Conservation (phyloP, 2,113 vertebrate genomes). For the Phrynosoma platyrhinos region DNA sequence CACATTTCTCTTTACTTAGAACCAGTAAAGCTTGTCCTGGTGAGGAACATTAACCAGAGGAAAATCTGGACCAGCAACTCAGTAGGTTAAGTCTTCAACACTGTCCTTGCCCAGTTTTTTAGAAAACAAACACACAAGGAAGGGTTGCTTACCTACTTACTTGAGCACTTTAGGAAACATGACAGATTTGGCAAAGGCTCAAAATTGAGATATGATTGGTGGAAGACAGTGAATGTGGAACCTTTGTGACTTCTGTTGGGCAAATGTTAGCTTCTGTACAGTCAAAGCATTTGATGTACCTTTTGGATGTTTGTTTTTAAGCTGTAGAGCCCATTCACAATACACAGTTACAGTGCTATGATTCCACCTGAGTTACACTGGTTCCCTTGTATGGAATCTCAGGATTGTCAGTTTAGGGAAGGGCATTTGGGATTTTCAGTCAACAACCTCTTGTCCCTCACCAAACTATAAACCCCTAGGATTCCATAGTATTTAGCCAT, state of each 20-base stretch:
- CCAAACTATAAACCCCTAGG: background rate
- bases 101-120: constrained; percentile 43
- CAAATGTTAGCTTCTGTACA: background rate
- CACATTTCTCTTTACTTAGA: constrained; percentile 75
- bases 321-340: no score
- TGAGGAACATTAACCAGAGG: constrained; percentile 57
- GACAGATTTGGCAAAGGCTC: background rate
- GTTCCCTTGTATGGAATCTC: no score
- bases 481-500: background rate
- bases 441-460: no score
- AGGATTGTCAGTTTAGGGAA: no score
- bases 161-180: background rate
- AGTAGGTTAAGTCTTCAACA: background rate
- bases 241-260: background rate
- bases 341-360: no score
- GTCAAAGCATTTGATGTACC: background rate
- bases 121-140: background rate
- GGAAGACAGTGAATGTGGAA: background rate
- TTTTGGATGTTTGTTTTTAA: no score
- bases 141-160: background rate
- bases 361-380: no score
- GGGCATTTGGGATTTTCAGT: no score
- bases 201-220: background rate
- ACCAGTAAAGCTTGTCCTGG: constrained; percentile 59
- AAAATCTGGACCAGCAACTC: constrained; percentile 63